A percentile compares a stretch with the other conserved stretches of the same genome.
phyloP scores from a whole-genome alignment of 1,140 invertebrate genomes.

The Myzus persicae region DNA sequence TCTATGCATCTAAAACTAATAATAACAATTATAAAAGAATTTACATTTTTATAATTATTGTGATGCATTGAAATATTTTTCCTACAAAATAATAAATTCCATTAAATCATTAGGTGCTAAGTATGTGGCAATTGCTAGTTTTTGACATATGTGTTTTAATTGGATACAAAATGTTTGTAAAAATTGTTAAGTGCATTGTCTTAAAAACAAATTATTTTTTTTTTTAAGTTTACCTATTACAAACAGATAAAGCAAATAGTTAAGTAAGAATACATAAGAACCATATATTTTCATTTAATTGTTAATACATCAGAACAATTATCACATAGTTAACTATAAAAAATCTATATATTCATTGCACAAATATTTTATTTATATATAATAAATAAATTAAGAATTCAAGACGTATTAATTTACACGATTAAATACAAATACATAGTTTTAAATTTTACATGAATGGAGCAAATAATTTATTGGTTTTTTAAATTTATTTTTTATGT shows the following conservation, averaged over 20 bases:
- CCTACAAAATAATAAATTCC: too few species aligned
- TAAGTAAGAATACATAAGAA: too few species aligned
- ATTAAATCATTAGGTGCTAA: too few species aligned
- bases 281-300: too few species aligned
- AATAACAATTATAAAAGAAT: too few species aligned
- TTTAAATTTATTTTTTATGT: neutral
- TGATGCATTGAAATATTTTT: neutral
- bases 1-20: neutral
- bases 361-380: neutral
- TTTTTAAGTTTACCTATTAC: neutral
- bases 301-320: too few species aligned
- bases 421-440: neutral
- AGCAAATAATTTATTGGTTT: neutral
- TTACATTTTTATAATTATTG: too few species aligned
- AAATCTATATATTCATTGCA: too few species aligned
- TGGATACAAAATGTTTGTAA: neutral
- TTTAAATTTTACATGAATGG: neutral
- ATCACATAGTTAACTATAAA: too few species aligned
- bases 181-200: neutral
- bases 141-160: neutral
- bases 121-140: too few species aligned
- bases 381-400: neutral
- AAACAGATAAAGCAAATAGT: neutral
- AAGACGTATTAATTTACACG: neutral
- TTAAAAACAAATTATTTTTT: neutral